These are phyloP conservation scores for Salvelinus alpinus DNA, from an alignment of 2,113 vertebrate species.

Conservation along the genomic window DNA sequence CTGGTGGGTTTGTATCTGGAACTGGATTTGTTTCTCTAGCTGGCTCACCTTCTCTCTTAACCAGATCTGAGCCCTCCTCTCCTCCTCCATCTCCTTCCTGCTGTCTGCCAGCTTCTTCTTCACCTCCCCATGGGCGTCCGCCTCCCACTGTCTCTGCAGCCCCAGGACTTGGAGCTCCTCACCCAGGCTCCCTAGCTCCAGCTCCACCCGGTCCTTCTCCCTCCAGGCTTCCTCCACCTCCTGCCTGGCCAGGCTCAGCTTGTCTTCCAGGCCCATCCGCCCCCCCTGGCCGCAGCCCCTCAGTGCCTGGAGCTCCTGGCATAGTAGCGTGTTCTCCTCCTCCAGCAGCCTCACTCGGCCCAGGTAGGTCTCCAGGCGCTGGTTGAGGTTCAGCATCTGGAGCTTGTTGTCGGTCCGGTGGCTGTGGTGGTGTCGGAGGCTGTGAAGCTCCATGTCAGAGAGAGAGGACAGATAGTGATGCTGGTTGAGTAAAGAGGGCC, in stretches of 20 bases:
- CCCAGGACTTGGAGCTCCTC: constrained; percentile 77
- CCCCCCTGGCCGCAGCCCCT: constrained; percentile 52
- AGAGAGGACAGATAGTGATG: not conserved
- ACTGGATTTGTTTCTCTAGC: constrained; percentile 81
- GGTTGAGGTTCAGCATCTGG: constrained; percentile 93
- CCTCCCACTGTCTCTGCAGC: constrained; percentile 74
- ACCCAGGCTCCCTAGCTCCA: constrained; percentile 75
- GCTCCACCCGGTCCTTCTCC: constrained; percentile 77
- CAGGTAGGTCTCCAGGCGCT: constrained; percentile 86
- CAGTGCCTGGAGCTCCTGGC: constrained; percentile 75
- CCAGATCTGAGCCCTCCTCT: constrained; percentile 81
- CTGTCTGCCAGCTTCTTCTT: constrained; percentile 66
- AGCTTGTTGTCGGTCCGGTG: constrained; percentile 77
- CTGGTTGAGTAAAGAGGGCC: constrained; percentile 10
- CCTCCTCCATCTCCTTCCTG: constrained; percentile 81
- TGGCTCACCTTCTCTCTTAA: constrained; percentile 76
- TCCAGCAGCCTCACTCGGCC: constrained; percentile 86
- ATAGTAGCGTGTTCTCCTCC: constrained; percentile 83
- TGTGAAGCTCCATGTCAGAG: constrained; percentile 62
- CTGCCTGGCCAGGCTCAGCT: constrained; percentile 73
- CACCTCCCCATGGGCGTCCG: constrained; percentile 69
- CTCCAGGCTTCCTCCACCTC: constrained; percentile 76
- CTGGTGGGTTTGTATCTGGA: constrained; percentile 75
- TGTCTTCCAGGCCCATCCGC: constrained; percentile 72
- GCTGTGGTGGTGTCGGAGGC: constrained; percentile 21